Evolutionary conservation across 2,113 vertebrate genomes (phyloP).

Genomic region (Peromyscus maniculatus): DNA sequence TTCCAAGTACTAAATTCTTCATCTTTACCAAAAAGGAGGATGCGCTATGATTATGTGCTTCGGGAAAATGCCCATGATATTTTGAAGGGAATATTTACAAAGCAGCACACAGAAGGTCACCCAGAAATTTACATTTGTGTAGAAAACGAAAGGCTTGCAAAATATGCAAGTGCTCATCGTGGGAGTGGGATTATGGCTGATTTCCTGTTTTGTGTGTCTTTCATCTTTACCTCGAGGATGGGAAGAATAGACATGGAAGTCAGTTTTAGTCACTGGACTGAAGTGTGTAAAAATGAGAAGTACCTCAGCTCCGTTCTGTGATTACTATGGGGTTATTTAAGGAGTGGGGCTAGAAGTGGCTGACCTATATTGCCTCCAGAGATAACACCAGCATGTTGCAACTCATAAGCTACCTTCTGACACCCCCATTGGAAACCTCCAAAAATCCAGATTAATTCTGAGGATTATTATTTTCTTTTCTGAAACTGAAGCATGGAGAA

Average conservation of each 20-base stretch:
- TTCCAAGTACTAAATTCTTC: slow-evolving; percentile 53
- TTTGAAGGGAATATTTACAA: slow-evolving; percentile 51
- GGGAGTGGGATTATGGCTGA: neutral
- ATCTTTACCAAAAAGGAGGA: slow-evolving; percentile 4
- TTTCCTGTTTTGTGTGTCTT: slow-evolving; percentile 50
- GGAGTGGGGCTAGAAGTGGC: neutral
- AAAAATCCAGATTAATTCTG: neutral
- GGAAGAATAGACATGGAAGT: neutral
- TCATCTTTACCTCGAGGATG: neutral
- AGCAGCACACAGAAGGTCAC: neutral
- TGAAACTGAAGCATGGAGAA: slow-evolving; percentile 4
- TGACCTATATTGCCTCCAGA: slow-evolving; percentile 25
- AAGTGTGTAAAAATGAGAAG: slow-evolving; percentile 52
- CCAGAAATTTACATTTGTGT: slow-evolving; percentile 44
- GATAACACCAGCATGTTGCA: neutral
- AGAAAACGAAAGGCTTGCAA: slow-evolving; percentile 42
- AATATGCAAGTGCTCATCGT: slow-evolving; percentile 44
- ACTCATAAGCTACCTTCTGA: neutral
- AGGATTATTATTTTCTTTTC: neutral
- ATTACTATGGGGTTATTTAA: slow-evolving; percentile 43
- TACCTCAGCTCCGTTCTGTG: neutral
- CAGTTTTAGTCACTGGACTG: slow-evolving; percentile 33
- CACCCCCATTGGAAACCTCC: neutral
- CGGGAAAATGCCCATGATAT: neutral
- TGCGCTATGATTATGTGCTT: slow-evolving; percentile 15